Base-by-base conservation (phyloP, 2,888 invertebrate species). In the Drosophila subquinaria region DNA sequence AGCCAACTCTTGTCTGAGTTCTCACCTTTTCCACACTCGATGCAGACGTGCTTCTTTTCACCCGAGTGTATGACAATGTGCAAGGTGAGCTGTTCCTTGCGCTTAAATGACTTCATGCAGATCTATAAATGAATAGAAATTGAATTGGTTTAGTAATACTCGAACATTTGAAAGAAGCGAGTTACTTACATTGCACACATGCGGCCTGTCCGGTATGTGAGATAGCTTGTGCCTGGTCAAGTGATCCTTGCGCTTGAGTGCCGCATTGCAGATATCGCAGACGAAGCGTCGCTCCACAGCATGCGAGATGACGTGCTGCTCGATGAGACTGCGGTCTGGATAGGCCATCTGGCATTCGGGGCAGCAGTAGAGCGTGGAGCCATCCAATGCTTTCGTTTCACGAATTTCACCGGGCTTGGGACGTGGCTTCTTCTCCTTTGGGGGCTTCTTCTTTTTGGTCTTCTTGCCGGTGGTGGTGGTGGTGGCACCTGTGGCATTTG, bases 1-100 rank as follows among this genome's bases (percentile, higher is more conserved):
- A 6, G 13, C 30, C 8, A 8, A 17, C 36, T 52, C 10, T 23
- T n/a, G 2, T 10, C 13, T 3, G 9, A 27, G 33, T 11, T 17
- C 81, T 88, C 65, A 95, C 95, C 97, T 94, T 97, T 97, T 73
- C 97, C 97, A 90, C 97, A 97, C 92, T 97, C 97, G 67, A 96
- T 95, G 93, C 97, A 97, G 11, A 97, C 94, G 83, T 97, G 97
- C 76, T 97, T 94, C 92, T 97, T 97, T 92, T 97, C 97, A 2
- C 97, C 97, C 11, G 97, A 97, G 93, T 97, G 97, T 89, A 97
- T 97, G 78, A 97, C 97, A 92, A 97, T 97, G 93, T 97, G 97
- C 82, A 97, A 93, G 0, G 97, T 97, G 66, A 97, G 94, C 82
- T 97, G 97, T 91, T 97, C 97, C 94, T 97, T 97, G 81, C 97